Base-by-base conservation (phyloP, 1,140 invertebrate species). In the fruit fly (Drosophila melanogaster) region DNA sequence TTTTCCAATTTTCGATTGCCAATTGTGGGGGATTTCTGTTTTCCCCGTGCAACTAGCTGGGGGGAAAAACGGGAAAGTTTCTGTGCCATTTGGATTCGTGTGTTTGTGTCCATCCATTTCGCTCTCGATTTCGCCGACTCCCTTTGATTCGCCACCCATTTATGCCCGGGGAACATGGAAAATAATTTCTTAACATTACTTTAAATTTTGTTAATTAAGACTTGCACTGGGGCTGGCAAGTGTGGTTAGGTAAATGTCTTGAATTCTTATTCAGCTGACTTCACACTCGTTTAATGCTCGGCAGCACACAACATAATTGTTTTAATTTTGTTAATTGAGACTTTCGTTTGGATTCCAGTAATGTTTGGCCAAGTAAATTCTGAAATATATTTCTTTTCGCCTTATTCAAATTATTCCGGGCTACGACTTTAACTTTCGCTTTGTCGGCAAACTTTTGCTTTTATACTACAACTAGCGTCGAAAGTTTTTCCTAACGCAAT, bases 1-100 rank as follows among this genome's bases (percentile, higher is more conserved):
- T 89, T 89, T 89, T 89, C 84, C 84, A 89, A 89, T 89, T 89
- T 89, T 89, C 84, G 84, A 89, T 89, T 89, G 84, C 80, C 84
- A 89, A 89, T 89, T 89, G 84, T 89, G 85, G 79, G 77, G 65
- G 73, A 89, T 56, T 57, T 87, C 78, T 77, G 77, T 56, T 70
- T 87, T 81, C 55, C 77, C 67, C 69, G 73, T 75, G 60, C 60
- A 85, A 75, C 81, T 78, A 78, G 77, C 74, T 80, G 43, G 67
- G 84, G 73, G 79, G 79, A 7, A 89, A 84, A 79, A 77, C 69
- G 71, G 83, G 83, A 83, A 86, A 78, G 59, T 66, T 87, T 87
- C 59, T 77, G 46, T 79, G 84, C 79, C 76, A 86, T 79, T 87
- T 77, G 75, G 84, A 79, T 64, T 61, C 66, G 58, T 62, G 43